Conservation (phyloP, 2,888 invertebrate genomes). For the Harpalus rufipes region DNA sequence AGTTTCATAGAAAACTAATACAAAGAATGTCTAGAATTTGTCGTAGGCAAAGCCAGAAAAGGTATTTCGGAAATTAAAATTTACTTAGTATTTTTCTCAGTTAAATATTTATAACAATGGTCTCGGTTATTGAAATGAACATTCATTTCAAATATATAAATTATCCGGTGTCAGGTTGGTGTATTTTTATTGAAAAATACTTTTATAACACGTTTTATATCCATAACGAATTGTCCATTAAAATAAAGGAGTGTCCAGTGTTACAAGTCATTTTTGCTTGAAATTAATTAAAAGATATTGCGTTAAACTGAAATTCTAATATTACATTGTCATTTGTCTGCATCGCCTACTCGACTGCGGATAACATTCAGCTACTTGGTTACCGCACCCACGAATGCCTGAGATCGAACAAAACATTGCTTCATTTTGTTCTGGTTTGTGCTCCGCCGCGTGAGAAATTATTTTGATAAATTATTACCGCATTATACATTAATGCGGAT, state of each 20-base stretch:
- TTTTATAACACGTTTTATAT: background rate
- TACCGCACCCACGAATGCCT: conserved; percentile 44
- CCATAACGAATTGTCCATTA: conserved; percentile 24
- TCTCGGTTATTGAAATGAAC: no score
- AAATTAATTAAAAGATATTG: conserved; percentile 45
- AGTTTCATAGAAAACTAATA: no score
- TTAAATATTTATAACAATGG: no score
- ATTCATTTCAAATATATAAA: no score
- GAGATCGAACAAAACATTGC: conserved; percentile 39
- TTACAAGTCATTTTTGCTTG: conserved; percentile 20
- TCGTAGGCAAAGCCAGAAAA: no score
- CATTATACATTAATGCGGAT: conserved; percentile 37
- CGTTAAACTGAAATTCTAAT: conserved; percentile 50
- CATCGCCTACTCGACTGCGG: conserved; percentile 31
- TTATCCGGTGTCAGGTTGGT: no score
- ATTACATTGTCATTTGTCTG: conserved; percentile 48
- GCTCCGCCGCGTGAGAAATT: conserved; percentile 30
- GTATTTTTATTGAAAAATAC: background rate
- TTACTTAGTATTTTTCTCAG: no score
- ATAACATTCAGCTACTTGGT: conserved; percentile 6
- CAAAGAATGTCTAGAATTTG: no score
- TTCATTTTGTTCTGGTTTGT: conserved; percentile 48
- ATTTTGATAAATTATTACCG: conserved; percentile 50
- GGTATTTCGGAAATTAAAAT: no score
- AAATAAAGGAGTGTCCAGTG: conserved; percentile 36